phyloP scores from a whole-genome alignment of 2,113 vertebrate species.

The Melanotaenia duboulayi region DNA sequence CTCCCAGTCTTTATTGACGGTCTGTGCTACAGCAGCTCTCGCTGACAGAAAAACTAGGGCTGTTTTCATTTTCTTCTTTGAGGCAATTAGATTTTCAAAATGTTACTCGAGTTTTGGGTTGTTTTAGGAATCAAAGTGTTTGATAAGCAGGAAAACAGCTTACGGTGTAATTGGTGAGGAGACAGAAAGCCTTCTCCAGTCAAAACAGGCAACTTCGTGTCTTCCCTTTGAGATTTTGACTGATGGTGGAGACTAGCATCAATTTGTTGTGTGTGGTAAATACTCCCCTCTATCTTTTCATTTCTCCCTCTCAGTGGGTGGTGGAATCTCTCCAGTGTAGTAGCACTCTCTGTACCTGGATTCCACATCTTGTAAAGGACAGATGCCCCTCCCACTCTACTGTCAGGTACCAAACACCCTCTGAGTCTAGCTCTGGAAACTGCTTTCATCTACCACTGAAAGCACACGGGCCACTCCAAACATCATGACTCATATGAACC shows the following conservation, averaged over 20 bases:
- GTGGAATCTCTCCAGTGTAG: conserved; percentile 45
- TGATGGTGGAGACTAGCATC: neutral
- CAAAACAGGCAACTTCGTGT: conserved; percentile 7
- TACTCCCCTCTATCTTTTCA: neutral
- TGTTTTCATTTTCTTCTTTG: conserved; percentile 24
- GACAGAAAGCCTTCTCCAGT: neutral
- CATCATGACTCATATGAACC: neutral
- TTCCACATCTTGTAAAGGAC: conserved; percentile 55
- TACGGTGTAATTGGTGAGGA: conserved; percentile 8
- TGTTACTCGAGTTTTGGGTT: conserved; percentile 6
- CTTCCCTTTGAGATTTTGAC: conserved; percentile 22
- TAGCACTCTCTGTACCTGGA: conserved; percentile 49
- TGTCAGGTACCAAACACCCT: conserved; percentile 28
- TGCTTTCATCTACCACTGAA: conserved; percentile 23
- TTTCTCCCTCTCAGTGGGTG: conserved; percentile 43
- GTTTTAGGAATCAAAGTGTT: conserved; percentile 9
- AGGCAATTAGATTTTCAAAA: conserved; percentile 9
- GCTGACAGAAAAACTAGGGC: conserved; percentile 28
- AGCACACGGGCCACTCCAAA: conserved; percentile 19
- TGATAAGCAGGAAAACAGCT: conserved; percentile 9
- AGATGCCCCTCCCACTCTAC: conserved; percentile 27
- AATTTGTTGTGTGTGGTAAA: too few species aligned
- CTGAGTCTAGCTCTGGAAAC: conserved; percentile 12
- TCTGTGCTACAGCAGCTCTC: conserved; percentile 41
- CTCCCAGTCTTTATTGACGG: conserved; percentile 54